Evolutionary conservation across 2,888 invertebrate genomes (phyloP).

Genomic region (Celastrina argiolus): DNA sequence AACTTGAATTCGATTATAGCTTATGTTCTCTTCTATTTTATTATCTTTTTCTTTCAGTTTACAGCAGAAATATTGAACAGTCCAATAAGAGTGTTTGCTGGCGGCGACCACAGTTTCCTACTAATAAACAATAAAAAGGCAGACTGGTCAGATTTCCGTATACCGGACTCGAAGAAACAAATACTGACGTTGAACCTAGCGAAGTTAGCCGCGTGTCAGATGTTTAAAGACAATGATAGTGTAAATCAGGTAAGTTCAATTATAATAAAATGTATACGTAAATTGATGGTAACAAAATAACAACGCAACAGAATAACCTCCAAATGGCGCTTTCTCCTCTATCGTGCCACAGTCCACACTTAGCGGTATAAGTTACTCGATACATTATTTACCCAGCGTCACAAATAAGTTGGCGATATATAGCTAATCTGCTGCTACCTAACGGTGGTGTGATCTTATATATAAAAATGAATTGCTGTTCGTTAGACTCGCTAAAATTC

Average conservation of each 20-base stretch:
- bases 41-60: constrained; percentile 47
- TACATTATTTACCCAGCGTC: too few relatives aligned
- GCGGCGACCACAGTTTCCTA: constrained; percentile 93
- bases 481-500: too few relatives aligned
- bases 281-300: too few relatives aligned
- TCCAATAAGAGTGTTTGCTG: constrained; percentile 83
- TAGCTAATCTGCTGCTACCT: too few relatives aligned
- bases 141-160: constrained; percentile 81
- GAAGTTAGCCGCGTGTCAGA: constrained; percentile 78
- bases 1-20: neutral
- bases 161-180: constrained; percentile 77
- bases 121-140: constrained; percentile 70
- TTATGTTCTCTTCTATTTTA: neutral
- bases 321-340: too few relatives aligned
- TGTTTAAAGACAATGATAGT: constrained; percentile 77
- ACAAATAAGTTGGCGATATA: too few relatives aligned
- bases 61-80: constrained; percentile 56
- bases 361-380: too few relatives aligned
- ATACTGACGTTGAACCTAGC: constrained; percentile 81
- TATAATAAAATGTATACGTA: too few relatives aligned
- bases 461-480: too few relatives aligned
- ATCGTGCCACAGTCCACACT: too few relatives aligned
- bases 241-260: constrained; percentile 80
- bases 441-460: too few relatives aligned
- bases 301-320: too few relatives aligned